These are phyloP conservation scores for Papilio aristodemus DNA, from an alignment of 1,140 invertebrate genomes.

Conservation along the genomic window DNA sequence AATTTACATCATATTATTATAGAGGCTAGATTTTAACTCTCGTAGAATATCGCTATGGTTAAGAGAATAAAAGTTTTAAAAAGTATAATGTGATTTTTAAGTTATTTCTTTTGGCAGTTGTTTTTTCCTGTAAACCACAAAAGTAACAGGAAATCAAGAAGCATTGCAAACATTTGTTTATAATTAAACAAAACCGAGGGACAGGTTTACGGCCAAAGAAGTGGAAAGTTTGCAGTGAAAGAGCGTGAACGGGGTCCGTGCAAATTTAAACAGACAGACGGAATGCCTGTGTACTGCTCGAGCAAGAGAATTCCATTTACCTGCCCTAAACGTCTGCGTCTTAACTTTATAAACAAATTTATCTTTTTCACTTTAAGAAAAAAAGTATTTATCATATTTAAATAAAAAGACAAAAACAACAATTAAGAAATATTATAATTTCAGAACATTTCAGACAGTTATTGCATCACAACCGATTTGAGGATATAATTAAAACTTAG, in stretches of 20 bases:
- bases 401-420: too few species aligned
- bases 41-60: too few species aligned
- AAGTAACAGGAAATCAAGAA: not conserved
- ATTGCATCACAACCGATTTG: too few species aligned
- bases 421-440: too few species aligned
- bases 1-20: too few species aligned
- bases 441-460: too few species aligned
- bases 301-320: constrained; percentile 53
- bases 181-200: constrained; percentile 39
- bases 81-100: too few species aligned
- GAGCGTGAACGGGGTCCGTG: constrained; percentile 37
- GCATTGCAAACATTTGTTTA: constrained; percentile 17
- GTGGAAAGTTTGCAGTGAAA: constrained; percentile 38
- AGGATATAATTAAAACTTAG: too few species aligned
- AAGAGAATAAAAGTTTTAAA: too few species aligned
- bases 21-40: too few species aligned
- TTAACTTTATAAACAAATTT: constrained; percentile 36
- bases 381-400: constrained; percentile 6
- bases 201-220: constrained; percentile 38
- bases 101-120: not conserved
- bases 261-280: constrained; percentile 53
- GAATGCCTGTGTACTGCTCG: constrained; percentile 32
- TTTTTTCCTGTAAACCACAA: constrained; percentile 4
- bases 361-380: constrained; percentile 25
- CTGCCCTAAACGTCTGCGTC: constrained; percentile 38